Conservation (phyloP, 2,113 vertebrate genomes). For the Narcine bancroftii region DNA sequence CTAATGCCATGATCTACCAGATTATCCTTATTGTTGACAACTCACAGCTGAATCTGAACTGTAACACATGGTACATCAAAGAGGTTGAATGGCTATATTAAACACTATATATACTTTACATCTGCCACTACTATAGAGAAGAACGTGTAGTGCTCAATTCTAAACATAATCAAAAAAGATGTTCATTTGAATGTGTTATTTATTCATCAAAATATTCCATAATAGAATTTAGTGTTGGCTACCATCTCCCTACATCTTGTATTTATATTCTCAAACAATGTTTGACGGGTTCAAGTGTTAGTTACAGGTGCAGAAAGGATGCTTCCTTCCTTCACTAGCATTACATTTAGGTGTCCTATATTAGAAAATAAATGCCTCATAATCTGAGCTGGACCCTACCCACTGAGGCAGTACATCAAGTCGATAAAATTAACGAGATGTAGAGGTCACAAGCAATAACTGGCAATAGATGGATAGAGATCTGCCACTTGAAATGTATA, state of each 20-base stretch:
- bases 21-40: neutral
- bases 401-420: neutral
- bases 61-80: neutral
- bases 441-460: slow-evolving; percentile 29
- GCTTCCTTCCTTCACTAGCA: neutral
- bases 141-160: neutral
- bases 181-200: neutral
- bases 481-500: slow-evolving; percentile 30
- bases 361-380: neutral
- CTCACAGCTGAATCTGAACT: neutral
- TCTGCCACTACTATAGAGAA: too few relatives aligned
- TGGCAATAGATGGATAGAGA: neutral
- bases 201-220: neutral
- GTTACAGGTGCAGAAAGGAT: neutral
- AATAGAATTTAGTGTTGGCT: neutral
- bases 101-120: too few relatives aligned
- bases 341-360: neutral
- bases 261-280: neutral
- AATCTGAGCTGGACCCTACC: neutral
- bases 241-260: neutral
- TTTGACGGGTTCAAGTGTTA: neutral
- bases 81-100: neutral
- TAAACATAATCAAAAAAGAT: neutral
- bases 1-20: neutral
- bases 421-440: slow-evolving; percentile 37